phyloP scores from a whole-genome alignment of 2,113 vertebrate genomes.

The Micromys minutus region DNA sequence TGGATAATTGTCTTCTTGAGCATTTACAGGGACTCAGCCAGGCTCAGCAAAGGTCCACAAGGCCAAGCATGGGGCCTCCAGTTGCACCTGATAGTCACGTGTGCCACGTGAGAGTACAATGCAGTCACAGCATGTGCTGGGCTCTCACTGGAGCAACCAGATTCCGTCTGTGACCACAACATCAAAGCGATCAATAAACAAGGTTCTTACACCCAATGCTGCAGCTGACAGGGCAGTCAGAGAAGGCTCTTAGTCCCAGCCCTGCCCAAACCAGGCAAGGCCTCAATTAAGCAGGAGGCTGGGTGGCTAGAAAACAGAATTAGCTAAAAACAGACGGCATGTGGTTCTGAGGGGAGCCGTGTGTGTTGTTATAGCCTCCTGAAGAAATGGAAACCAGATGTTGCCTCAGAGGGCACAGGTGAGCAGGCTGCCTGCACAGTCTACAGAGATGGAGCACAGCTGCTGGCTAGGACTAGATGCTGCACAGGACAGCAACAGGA shows the following conservation, averaged over 20 bases:
- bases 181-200: slow-evolving; percentile 77
- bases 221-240: not conserved
- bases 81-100: slow-evolving; percentile 71
- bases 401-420: slow-evolving; percentile 63
- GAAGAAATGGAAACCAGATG: slow-evolving; percentile 73
- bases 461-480: slow-evolving; percentile 24
- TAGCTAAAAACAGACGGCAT: not conserved
- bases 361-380: not conserved
- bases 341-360: slow-evolving; percentile 13
- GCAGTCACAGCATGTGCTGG: slow-evolving; percentile 72
- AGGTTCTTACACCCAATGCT: not conserved
- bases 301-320: not conserved
- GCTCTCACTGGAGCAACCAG: slow-evolving; percentile 75
- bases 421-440: slow-evolving; percentile 51
- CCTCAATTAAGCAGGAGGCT: not conserved
- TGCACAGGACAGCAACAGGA: not conserved
- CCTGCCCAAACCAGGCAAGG: not conserved
- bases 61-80: not conserved
- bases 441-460: slow-evolving; percentile 78
- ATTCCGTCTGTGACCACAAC: slow-evolving; percentile 69
- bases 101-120: slow-evolving; percentile 73
- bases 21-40: slow-evolving; percentile 66
- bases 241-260: accelerated
- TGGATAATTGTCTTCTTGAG: slow-evolving; percentile 80
- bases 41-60: not conserved